Conservation (phyloP, 2,888 invertebrate genomes). For the Hypsopygia costalis region DNA sequence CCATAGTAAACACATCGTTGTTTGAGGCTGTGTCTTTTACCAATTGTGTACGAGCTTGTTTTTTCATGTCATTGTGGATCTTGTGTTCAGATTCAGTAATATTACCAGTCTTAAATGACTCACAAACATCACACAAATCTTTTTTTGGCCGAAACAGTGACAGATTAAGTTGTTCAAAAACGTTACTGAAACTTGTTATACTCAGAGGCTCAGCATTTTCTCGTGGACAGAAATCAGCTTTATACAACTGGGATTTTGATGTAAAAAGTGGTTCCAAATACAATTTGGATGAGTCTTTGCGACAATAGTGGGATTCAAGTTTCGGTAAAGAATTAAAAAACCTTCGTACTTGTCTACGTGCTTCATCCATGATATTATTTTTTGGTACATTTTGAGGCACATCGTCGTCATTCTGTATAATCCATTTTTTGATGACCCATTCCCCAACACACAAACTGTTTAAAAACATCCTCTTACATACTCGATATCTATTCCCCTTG, state of each 20-base stretch:
- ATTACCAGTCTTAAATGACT: constrained; percentile 7
- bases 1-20: constrained; percentile 7
- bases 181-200: neutral
- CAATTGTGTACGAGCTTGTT: constrained; percentile 3
- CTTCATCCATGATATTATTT: constrained; percentile 7
- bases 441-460: constrained; percentile 3
- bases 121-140: constrained; percentile 6
- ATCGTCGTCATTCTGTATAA: constrained; percentile 6
- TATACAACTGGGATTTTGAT: constrained; percentile 3
- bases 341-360: constrained; percentile 4
- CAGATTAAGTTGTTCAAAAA: constrained; percentile 1
- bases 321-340: constrained; percentile 3
- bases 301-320: constrained; percentile 9
- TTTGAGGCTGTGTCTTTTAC: constrained; percentile 2
- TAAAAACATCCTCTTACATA: constrained; percentile 4
- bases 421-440: constrained; percentile 10
- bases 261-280: constrained; percentile 10
- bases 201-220: constrained; percentile 3
- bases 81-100: constrained; percentile 4
- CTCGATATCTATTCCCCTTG: constrained; percentile 3
- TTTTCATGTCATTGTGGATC: constrained; percentile 1
- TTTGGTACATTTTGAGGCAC: constrained; percentile 6
- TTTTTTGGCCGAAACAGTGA: constrained; percentile 3
- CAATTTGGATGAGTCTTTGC: constrained; percentile 3
- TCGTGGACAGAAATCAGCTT: constrained; percentile 1